Percentiles rank a stretch among this genome's conserved stretches.
phyloP scores from a whole-genome alignment of 2,888 invertebrate species.

The Synergus gifuensis region DNA sequence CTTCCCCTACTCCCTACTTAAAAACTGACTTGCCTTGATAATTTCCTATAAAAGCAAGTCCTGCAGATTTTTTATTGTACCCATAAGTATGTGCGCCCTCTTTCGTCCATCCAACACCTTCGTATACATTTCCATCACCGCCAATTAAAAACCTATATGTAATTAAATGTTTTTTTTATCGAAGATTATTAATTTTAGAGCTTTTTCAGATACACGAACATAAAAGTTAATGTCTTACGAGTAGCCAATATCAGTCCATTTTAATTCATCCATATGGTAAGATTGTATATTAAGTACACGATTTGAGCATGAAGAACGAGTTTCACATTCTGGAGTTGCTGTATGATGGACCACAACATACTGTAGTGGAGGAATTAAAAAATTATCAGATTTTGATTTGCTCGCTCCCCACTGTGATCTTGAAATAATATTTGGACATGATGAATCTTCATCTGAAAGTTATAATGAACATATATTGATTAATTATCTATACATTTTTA shows the following conservation, averaged over 20 bases:
- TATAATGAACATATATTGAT: too few relatives aligned
- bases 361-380: conserved; percentile 80
- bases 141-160: conserved; percentile 81
- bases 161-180: background rate
- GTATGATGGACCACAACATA: conserved; percentile 82
- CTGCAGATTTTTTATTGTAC: conserved; percentile 82
- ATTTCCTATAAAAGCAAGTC: conserved; percentile 82
- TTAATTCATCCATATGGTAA: conserved; percentile 78
- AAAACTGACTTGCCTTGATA: conserved; percentile 60
- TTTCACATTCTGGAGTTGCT: conserved; percentile 78
- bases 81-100: conserved; percentile 81
- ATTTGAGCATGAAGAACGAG: conserved; percentile 76
- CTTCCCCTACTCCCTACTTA: too few relatives aligned
- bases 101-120: conserved; percentile 83
- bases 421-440: conserved; percentile 80
- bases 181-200: background rate
- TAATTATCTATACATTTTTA: too few relatives aligned
- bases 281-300: conserved; percentile 78
- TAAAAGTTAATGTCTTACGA: conserved; percentile 78
- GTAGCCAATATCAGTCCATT: conserved; percentile 81
- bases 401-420: conserved; percentile 82
- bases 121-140: conserved; percentile 83
- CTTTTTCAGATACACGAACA: background rate
- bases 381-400: conserved; percentile 78
- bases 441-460: conserved; percentile 23